A percentile compares a stretch with the other conserved stretches of the same genome.
Conservation (phyloP, 2,888 invertebrate species). For the Stegophylla sp. region DNA sequence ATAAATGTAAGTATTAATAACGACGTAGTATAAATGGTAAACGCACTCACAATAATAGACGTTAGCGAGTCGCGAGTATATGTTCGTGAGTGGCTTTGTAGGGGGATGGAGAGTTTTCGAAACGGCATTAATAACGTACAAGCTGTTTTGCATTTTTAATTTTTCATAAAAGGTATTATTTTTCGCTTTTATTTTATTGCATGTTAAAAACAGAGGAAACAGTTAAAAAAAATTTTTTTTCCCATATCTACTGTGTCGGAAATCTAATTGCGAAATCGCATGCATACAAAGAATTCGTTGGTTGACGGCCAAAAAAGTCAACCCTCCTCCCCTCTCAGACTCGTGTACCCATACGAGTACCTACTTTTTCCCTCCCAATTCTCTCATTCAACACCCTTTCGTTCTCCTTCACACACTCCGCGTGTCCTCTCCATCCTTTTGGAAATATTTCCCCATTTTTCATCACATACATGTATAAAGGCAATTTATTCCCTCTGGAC, state of each 20-base stretch:
- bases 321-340: not conserved
- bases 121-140: not conserved
- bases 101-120: too few species aligned
- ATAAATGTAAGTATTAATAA: too few species aligned
- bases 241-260: not conserved
- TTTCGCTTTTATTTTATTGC: not conserved
- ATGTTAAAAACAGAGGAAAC: not conserved
- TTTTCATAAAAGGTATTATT: not conserved
- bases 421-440: not conserved
- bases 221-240: not conserved
- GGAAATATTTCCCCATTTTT: conserved; percentile 1
- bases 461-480: not conserved
- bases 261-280: not conserved
- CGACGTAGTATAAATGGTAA: too few species aligned
- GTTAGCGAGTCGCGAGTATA: too few species aligned
- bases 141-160: not conserved
- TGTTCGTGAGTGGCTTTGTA: too few species aligned
- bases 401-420: not conserved
- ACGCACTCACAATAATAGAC: too few species aligned
- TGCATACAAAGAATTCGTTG: not conserved
- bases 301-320: conserved; percentile 14
- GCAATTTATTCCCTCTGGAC: not conserved
- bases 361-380: not conserved
- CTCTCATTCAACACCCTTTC: not conserved
- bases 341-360: not conserved